Percentiles rank a stretch among this genome's conserved stretches.
Evolutionary conservation across 2,888 invertebrate species (phyloP).

Genomic region (Xestia c-nigrum): DNA sequence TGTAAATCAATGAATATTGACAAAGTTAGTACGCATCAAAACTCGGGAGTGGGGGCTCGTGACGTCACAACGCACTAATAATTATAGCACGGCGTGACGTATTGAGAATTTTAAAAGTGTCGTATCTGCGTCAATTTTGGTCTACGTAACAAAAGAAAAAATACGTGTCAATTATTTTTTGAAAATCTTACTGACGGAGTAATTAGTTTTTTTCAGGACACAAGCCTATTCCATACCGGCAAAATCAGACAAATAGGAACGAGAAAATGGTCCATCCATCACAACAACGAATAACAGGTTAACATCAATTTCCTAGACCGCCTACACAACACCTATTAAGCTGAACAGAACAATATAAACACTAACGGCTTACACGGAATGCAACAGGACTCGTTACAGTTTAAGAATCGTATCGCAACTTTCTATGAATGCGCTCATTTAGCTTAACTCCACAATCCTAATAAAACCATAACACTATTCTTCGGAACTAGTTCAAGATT

Average conservation of each 20-base stretch:
- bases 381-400: conserved; percentile 58
- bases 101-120: too few species aligned
- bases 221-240: not conserved
- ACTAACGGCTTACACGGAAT: conserved; percentile 51
- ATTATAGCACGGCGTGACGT: too few species aligned
- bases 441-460: conserved; percentile 43
- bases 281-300: conserved; percentile 7
- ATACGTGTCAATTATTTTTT: too few species aligned
- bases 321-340: conserved; percentile 12
- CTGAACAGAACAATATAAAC: conserved; percentile 51
- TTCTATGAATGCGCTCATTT: conserved; percentile 61
- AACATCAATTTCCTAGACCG: conserved; percentile 18
- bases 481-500: conserved; percentile 44
- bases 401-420: conserved; percentile 53
- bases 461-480: conserved; percentile 21
- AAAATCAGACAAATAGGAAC: not conserved
- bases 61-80: too few species aligned
- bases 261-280: not conserved
- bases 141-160: too few species aligned
- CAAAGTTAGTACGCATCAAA: too few species aligned
- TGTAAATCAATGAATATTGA: too few species aligned
- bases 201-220: too few species aligned
- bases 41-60: too few species aligned
- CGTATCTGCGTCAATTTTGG: too few species aligned
- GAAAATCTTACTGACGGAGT: too few species aligned